These are phyloP conservation scores for Nicator chloris DNA, from an alignment of 2,113 vertebrate genomes.

Conservation along the genomic window DNA sequence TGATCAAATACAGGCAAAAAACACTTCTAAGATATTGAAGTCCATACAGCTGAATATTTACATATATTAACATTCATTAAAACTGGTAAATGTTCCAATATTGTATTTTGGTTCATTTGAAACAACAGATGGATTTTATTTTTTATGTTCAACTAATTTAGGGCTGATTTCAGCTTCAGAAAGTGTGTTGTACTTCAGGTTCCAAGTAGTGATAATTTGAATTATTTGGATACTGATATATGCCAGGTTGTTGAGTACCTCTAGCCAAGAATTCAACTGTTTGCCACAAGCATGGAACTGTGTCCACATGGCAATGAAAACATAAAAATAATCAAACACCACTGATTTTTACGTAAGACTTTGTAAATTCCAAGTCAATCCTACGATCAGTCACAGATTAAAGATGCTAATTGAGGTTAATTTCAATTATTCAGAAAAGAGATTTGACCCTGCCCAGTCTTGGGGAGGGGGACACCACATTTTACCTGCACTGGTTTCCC, in stretches of 20 bases:
- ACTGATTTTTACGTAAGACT: not conserved
- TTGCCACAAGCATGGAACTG: rapidly evolving
- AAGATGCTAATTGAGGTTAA: not conserved
- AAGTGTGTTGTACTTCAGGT: not conserved
- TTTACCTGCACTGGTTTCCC: not conserved
- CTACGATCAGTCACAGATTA: not conserved
- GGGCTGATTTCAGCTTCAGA: not conserved
- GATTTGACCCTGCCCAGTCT: not conserved
- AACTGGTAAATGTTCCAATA: not conserved
- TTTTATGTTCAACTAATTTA: not conserved
- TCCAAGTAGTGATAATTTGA: not conserved
- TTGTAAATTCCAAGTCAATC: not conserved
- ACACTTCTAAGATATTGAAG: not conserved
- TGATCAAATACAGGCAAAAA: not conserved
- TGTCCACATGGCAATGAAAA: not conserved
- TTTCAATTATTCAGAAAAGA: not conserved
- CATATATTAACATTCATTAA: not conserved
- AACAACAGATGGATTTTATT: slow-evolving; percentile 1
- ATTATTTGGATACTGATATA: not conserved
- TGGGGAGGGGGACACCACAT: not conserved
- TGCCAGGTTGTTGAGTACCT: not conserved
- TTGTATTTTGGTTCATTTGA: not conserved
- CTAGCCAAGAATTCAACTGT: not conserved
- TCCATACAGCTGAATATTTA: not conserved
- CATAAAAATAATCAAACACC: not conserved